These are phyloP conservation scores for Matsumyia berberina DNA, from an alignment of 2,888 invertebrate genomes.

Conservation along the genomic window DNA sequence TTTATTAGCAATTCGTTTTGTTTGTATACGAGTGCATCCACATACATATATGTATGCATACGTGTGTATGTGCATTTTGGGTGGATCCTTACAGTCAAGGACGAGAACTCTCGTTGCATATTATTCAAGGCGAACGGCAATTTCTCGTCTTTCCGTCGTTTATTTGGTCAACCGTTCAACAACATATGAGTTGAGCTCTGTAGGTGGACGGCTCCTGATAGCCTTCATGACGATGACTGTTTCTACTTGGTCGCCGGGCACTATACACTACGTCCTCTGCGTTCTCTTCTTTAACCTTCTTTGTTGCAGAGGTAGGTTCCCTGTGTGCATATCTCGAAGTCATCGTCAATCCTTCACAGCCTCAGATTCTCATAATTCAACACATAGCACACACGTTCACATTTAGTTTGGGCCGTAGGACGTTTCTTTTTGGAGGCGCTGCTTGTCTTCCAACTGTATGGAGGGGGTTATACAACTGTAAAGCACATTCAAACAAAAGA, in stretches of 20 bases:
- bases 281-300: constrained; percentile 29
- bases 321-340: constrained; percentile 70
- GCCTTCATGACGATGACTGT: constrained; percentile 60
- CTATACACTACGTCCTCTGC: constrained; percentile 3
- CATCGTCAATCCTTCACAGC: constrained; percentile 82
- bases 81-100: constrained; percentile 56
- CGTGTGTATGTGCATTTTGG: constrained; percentile 51
- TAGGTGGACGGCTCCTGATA: constrained; percentile 60
- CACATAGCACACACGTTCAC: constrained; percentile 46
- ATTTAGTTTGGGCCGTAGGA: constrained; percentile 11
- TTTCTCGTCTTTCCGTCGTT: constrained; percentile 74
- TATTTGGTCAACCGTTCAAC: constrained; percentile 74
- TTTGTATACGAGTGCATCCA: constrained; percentile 68
- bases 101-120: constrained; percentile 66
- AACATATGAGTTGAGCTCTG: constrained; percentile 64
- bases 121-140: constrained; percentile 74
- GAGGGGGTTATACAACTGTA: constrained; percentile 33
- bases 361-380: constrained; percentile 82
- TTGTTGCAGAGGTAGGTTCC: too few relatives aligned
- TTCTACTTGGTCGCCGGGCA: constrained; percentile 39
- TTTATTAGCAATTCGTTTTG: constrained; percentile 76
- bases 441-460: constrained; percentile 37
- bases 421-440: constrained; percentile 41
- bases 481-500: constrained; percentile 59
- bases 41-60: neutral